Evolutionary conservation across 2,113 vertebrate species (phyloP), one percentile per base, ranked within the genome.

Genomic region (Tinamus guttatus): DNA sequence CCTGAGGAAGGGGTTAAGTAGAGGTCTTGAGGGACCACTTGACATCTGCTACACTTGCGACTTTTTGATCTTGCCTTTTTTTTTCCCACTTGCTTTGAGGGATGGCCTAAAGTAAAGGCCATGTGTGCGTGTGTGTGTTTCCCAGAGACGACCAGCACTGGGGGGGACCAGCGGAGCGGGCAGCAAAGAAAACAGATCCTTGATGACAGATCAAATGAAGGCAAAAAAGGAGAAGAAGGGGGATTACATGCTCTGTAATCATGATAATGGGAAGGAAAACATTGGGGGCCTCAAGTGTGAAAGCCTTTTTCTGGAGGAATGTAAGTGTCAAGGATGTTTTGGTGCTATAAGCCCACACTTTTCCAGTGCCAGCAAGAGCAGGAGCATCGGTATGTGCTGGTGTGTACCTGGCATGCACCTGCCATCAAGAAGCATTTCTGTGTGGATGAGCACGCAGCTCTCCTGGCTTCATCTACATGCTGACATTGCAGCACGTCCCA

Each of bases 11-110:
- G 95, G 97, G 97, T 98, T 98, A 98, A 98, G 97, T 97, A 97
- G 96, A 90, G 70, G 96, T 97, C 98, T 97, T 96, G 94, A 94
- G 98, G 96, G 98, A 98, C 97, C 96, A 98, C 98, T 98, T 99
- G 97, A 98, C 98, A 98, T 98, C 96, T 98, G 98, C 92, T 98
- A 96, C 95, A 95, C 91, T 96, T 96, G 94, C 21, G 90, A 97
- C 97, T 97, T 98, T 97, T 98, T 98, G 97, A 98, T 98, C 97
- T 98, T 96, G 92, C 49, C 21, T 91, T 84, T 97, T 97, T 95
- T 90, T 92, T 94, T 34, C 47, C 21, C 49, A 5, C 49, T 97
- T 9, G 32, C 92, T 94, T 97, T 97, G 95, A 97, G 96, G 93
- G 95, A 93, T 94, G 83, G 89, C 76, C 94, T 91, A 94, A 87